A percentile compares a stretch with the other conserved stretches of the same genome.
Conservation (phyloP, 1,140 invertebrate genomes). For the Saccostrea glomerata region DNA sequence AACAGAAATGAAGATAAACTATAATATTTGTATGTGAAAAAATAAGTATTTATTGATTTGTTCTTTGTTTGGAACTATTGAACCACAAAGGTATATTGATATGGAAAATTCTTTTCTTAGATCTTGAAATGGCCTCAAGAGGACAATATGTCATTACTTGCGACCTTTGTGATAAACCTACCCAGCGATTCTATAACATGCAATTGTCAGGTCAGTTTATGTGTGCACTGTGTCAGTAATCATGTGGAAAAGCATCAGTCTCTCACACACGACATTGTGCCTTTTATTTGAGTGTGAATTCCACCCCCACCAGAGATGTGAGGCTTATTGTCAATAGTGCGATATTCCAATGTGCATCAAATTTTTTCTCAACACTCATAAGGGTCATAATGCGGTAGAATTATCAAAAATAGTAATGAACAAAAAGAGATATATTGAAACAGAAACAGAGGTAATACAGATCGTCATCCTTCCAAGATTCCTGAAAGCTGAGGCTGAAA, state of each 20-base stretch:
- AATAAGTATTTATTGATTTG: too few relatives aligned
- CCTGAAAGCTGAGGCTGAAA: not conserved
- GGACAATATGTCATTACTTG: too few relatives aligned
- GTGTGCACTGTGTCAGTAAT: not conserved
- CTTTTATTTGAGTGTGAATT: not conserved
- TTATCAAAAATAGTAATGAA: not conserved
- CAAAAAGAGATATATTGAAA: not conserved
- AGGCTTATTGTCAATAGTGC: not conserved
- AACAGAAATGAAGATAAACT: too few relatives aligned
- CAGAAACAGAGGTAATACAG: not conserved
- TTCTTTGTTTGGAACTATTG: too few relatives aligned
- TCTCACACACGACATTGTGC: not conserved
- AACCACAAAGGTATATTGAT: too few relatives aligned
- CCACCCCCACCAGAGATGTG: not conserved
- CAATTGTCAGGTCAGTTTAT: too few relatives aligned
- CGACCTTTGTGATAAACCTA: too few relatives aligned
- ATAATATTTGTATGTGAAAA: too few relatives aligned
- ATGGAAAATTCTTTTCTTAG: too few relatives aligned
- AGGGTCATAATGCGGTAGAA: not conserved
- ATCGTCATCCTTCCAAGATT: not conserved
- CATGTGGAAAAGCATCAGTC: not conserved
- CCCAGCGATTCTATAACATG: too few relatives aligned
- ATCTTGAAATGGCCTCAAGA: too few relatives aligned
- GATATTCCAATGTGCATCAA: not conserved
- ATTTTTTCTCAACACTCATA: not conserved